These are phyloP conservation scores for Charanyca ferruginea DNA, from an alignment of 2,888 invertebrate genomes.

Conservation along the genomic window DNA sequence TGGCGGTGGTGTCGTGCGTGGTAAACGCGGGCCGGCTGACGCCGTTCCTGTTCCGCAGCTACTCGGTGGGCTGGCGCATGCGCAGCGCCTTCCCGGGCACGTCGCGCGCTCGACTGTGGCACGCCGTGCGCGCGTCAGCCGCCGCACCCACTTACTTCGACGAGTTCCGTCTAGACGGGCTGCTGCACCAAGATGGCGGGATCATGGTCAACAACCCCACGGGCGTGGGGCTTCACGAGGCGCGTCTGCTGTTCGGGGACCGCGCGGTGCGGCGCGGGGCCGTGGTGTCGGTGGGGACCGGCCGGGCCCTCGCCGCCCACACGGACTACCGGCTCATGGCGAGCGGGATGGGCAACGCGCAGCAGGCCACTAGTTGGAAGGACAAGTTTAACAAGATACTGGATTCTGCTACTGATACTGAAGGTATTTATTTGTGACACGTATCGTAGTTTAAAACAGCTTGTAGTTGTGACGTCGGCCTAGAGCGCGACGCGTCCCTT, in stretches of 20 bases:
- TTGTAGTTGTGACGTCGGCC: too few relatives aligned
- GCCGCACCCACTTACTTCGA: conserved; percentile 98
- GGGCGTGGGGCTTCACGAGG: conserved; percentile 97
- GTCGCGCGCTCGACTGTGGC: conserved; percentile 94
- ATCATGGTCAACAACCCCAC: conserved; percentile 97
- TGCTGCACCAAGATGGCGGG: conserved; percentile 95
- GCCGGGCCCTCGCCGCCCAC: conserved; percentile 84
- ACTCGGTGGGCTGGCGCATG: conserved; percentile 93
- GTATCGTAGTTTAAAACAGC: too few relatives aligned
- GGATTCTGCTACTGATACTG: conserved; percentile 97
- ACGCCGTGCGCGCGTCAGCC: conserved; percentile 96
- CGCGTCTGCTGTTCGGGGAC: conserved; percentile 95
- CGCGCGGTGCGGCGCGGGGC: conserved; percentile 92
- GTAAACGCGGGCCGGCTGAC: conserved; percentile 93
- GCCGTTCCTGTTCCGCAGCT: conserved; percentile 96
- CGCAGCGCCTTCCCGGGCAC: conserved; percentile 94
- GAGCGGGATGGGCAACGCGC: conserved; percentile 44
- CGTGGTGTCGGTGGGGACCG: conserved; percentile 96
- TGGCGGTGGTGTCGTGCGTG: conserved; percentile 95
- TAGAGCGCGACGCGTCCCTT: too few relatives aligned
- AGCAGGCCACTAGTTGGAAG: conserved; percentile 92
- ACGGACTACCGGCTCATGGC: conserved; percentile 37
- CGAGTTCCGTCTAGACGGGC: conserved; percentile 93
- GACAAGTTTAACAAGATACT: conserved; percentile 95
- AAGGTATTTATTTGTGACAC: too few relatives aligned